These are phyloP conservation scores for Emys orbicularis DNA, from an alignment of 2,797 vertebrate genomes.

Conservation along the genomic window DNA sequence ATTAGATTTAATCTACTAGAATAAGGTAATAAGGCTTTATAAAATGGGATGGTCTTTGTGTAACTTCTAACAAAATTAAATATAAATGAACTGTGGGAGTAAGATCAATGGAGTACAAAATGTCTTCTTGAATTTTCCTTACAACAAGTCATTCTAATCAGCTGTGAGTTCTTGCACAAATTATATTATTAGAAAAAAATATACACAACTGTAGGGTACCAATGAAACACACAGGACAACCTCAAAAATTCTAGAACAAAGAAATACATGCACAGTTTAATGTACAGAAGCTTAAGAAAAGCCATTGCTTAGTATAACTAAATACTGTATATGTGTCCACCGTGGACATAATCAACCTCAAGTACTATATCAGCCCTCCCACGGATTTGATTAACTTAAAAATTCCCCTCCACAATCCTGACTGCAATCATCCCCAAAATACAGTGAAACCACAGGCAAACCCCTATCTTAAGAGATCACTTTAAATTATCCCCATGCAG, in stretches of 20 bases:
- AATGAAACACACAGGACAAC: background rate
- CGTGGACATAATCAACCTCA: background rate
- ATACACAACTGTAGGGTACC: background rate
- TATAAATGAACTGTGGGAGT: conserved; percentile 62
- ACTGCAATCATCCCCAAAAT: conserved; percentile 18
- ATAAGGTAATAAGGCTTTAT: conserved; percentile 43
- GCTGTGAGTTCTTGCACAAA: background rate
- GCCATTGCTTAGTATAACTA: background rate
- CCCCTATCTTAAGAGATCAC: background rate
- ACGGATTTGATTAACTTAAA: background rate
- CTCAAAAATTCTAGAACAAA: background rate
- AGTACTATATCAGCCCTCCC: background rate
- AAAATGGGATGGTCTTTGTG: conserved; percentile 50
- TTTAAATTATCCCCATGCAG: background rate
- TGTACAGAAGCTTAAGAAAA: background rate
- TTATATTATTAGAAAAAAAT: background rate
- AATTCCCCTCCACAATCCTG: background rate
- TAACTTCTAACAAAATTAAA: conserved; percentile 72
- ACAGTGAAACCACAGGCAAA: background rate
- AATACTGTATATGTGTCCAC: background rate
- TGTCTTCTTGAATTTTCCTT: conserved; percentile 9
- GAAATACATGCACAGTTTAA: background rate
- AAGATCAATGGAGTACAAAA: conserved; percentile 64
- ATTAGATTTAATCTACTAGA: conserved; percentile 49
- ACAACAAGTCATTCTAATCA: conserved; percentile 28